A percentile compares a stretch with the other conserved stretches of the same genome.
These are phyloP conservation scores for Gryon sp. DNA, from an alignment of 1,140 invertebrate species.

Conservation along the genomic window DNA sequence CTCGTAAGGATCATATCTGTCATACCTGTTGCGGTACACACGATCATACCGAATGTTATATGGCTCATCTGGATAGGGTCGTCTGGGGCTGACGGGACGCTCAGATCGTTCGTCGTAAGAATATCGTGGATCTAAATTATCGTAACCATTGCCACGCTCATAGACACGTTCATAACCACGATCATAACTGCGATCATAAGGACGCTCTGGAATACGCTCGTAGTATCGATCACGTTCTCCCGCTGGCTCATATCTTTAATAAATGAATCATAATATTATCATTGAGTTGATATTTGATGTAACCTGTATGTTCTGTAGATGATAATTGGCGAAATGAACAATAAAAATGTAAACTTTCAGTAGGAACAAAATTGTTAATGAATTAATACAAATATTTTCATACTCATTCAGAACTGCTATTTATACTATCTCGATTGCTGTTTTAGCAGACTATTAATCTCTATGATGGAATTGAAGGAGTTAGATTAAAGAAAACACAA, in stretches of 20 bases:
- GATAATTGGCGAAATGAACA: too few relatives aligned
- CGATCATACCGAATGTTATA: slow-evolving; percentile 67
- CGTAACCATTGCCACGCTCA: slow-evolving; percentile 75
- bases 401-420: too few relatives aligned
- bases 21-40: slow-evolving; percentile 67
- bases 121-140: slow-evolving; percentile 70
- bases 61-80: slow-evolving; percentile 62
- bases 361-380: too few relatives aligned
- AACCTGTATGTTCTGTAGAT: too few relatives aligned
- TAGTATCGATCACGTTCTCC: slow-evolving; percentile 69
- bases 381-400: too few relatives aligned
- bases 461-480: too few relatives aligned
- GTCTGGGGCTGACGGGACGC: slow-evolving; percentile 60
- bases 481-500: too few relatives aligned
- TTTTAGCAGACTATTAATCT: too few relatives aligned
- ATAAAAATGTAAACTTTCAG: too few relatives aligned
- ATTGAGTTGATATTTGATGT: too few relatives aligned
- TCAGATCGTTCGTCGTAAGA: slow-evolving; percentile 68
- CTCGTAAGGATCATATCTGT: slow-evolving; percentile 69
- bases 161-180: slow-evolving; percentile 67
- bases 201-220: slow-evolving; percentile 47
- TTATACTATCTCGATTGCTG: too few relatives aligned
- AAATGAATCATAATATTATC: slow-evolving; percentile 6
- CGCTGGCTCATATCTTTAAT: slow-evolving; percentile 71
- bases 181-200: slow-evolving; percentile 67